These are phyloP conservation scores for Brachypteracias leptosomus DNA, from an alignment of 2,113 vertebrate genomes.

Conservation along the genomic window DNA sequence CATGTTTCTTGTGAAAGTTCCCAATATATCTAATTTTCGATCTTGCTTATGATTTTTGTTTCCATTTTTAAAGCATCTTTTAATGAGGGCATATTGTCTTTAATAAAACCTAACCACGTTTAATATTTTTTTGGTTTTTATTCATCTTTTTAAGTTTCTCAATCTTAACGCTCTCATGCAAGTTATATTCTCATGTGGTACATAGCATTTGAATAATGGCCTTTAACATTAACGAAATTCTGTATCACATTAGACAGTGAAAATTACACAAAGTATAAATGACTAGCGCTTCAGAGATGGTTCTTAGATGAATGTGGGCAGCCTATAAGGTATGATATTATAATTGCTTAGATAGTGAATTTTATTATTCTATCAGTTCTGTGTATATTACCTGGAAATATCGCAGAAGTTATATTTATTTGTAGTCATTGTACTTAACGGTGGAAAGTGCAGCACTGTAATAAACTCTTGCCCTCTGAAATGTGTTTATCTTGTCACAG, in stretches of 20 bases:
- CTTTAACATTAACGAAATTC: not conserved
- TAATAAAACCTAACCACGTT: not conserved
- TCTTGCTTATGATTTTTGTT: not conserved
- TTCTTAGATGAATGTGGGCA: not conserved
- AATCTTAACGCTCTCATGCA: not conserved
- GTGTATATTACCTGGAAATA: not conserved
- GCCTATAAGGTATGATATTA: not conserved
- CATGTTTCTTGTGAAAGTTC: not conserved
- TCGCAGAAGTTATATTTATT: not conserved
- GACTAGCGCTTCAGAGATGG: not conserved
- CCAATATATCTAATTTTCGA: not conserved
- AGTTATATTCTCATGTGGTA: not conserved
- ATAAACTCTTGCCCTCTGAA: conserved; percentile 4
- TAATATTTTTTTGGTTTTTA: not conserved
- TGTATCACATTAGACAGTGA: not conserved
- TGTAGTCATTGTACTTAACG: not conserved
- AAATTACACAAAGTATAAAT: not conserved
- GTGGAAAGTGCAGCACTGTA: not conserved
- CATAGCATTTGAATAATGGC: not conserved
- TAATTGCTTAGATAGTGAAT: not conserved
- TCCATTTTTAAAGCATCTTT: not conserved
- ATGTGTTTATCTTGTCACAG: conserved; percentile 19
- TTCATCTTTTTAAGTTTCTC: not conserved
- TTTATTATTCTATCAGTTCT: not conserved
- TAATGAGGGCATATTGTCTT: not conserved